Conservation (phyloP, 2,113 vertebrate genomes). For the Varanus salvator region DNA sequence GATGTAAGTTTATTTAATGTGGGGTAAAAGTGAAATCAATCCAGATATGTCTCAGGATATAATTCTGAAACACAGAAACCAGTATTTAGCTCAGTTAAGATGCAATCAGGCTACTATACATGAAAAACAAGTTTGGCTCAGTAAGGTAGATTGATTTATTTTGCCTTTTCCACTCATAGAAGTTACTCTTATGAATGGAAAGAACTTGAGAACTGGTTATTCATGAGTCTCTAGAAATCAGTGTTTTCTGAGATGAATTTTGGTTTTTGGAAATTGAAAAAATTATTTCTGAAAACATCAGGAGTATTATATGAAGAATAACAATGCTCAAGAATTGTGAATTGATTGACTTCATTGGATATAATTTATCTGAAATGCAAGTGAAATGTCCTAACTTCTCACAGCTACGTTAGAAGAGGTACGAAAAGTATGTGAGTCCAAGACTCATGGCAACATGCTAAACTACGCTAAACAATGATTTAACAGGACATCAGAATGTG, state of each 20-base stretch:
- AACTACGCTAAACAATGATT: not conserved
- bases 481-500: not conserved
- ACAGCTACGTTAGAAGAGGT: not conserved
- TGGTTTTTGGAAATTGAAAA: not conserved
- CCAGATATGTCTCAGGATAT: too few relatives aligned
- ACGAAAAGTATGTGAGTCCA: not conserved
- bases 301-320: too few relatives aligned
- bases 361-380: not conserved
- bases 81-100: not conserved
- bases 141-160: not conserved
- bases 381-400: not conserved
- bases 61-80: not conserved
- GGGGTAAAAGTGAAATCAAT: not conserved
- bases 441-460: not conserved
- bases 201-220: not conserved
- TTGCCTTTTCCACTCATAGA: not conserved
- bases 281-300: not conserved
- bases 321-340: too few relatives aligned
- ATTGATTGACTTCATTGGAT: not conserved
- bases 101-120: not conserved
- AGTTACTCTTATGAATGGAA: not conserved
- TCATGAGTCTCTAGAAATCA: not conserved
- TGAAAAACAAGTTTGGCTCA: not conserved
- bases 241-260: not conserved
- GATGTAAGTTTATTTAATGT: too few relatives aligned